Base-by-base conservation (phyloP, 2,797 vertebrate species). In the Streptopelia turtur region DNA sequence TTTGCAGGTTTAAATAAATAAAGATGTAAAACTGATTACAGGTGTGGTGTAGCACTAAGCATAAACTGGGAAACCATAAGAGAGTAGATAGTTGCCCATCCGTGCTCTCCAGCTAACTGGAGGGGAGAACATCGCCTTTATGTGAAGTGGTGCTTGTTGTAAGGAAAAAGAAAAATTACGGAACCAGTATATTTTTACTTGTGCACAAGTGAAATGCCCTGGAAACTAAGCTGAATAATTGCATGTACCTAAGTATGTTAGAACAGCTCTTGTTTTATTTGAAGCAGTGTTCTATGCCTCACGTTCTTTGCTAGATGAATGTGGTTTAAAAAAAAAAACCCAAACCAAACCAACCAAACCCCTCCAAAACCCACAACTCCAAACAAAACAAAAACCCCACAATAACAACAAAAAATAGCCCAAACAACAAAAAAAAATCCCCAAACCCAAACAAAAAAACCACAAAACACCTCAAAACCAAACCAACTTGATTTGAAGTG, bases 101-200 rank as follows among this genome's bases (percentile, higher is more conserved):
- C n/a, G 6, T 79, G 22, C 30, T 28, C 9, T 21, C 10, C 16
- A 59, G 1, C 12, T 83, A 47, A 79, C 13, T 35, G n/a, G 41
- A 27, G 8, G 0, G 9, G 8, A 5, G 2, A 27, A 56, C 25
- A 45, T 30, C 24, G 1, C 6, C 4, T 49, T 75, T 60, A 11
- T 87, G 27, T 81, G 47, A 76, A 84, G 35, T 53, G 10, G 16
- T 59, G 14, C 16, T 39, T 2, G 1, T 22, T 71, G 31, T 78
- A 77, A 68, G 22, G 35, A 28, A 41, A 20, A 75, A 41, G n/a
- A 37, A 59, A 37, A 59, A 16, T 28, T 22, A 52, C 24, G 2
- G 30, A 89, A 45, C 11, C 14, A 28, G 7, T 61, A 7, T 61
- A 15, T 9, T 71, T 74, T 5, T 27, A 17, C 37, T 68, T 81